Base-by-base conservation (phyloP, 92 coral and sea anemone genomes). In the Palythoa caribaeorum region DNA sequence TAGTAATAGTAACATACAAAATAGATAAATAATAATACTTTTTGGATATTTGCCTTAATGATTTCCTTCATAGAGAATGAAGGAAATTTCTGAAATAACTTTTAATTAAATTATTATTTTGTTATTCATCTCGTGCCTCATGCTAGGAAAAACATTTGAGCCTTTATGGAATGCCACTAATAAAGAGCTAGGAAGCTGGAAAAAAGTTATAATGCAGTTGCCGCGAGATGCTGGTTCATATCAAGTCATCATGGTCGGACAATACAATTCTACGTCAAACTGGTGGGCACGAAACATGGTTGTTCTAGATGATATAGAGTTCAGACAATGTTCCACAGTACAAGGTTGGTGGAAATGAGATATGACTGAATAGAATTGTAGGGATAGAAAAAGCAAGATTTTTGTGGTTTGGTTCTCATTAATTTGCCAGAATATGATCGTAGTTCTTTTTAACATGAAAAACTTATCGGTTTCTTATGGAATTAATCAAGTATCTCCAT, bases 251-350 rank as follows among this genome's bases (percentile, higher is more conserved):
- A 77, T 92, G 47, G 89, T 83, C 9, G 94, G 93, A 2, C 55
- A 92, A 21, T 92, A 87, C 73, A 87, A 79, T 48, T 51, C 77
- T 14, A 69, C 93, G 3, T 6, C 80, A 11, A 70, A 28, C 53
- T 77, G 60, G n/a, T 20, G 5, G 53, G 36, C 48, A 3, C 55
- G 87, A 70, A 90, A 90, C 55, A 87, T 68, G 73, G 91, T 92
- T 52, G 76, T 87, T 14, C 21, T 92, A 15, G 94, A 92, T 59
- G 88, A 92, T 19, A 44, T 92, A n/a, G 70, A 87, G 20, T 69
- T 92, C 6, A 50, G 62, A 35, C 54, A 78, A 65, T 92, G 94
- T 73, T 71, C 78, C 60, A 84, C 6, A 80, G 68, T 84, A 53
- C 11, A 19, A 38, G 52, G 12, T 39, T 39, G 17, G 19, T 39